A percentile compares a stretch with the other conserved stretches of the same genome.
These are phyloP conservation scores for Dryococelus australis DNA, from an alignment of 2,888 invertebrate species.

Conservation along the genomic window DNA sequence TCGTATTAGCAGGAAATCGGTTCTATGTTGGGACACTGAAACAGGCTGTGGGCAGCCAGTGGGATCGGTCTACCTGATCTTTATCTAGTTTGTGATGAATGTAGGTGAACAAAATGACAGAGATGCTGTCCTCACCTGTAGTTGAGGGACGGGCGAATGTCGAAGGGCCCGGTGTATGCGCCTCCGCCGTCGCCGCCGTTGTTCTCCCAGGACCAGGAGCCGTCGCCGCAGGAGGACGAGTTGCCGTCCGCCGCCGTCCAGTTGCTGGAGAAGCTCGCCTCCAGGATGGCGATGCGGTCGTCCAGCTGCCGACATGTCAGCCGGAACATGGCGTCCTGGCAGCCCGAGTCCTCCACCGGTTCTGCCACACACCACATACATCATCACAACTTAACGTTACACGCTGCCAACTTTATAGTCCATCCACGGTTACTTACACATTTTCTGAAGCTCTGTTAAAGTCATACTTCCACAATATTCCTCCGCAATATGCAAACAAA, in stretches of 20 bases:
- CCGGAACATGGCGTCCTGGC: constrained; percentile 67
- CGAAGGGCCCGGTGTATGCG: background rate
- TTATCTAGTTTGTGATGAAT: too few species aligned
- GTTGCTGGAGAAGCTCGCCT: constrained; percentile 64
- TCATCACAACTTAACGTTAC: too few species aligned
- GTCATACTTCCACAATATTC: too few species aligned
- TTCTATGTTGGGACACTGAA: too few species aligned
- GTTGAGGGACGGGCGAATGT: background rate
- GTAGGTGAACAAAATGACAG: too few species aligned
- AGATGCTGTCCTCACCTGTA: background rate
- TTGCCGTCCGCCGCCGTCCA: background rate
- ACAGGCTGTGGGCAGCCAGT: too few species aligned
- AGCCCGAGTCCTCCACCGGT: constrained; percentile 70
- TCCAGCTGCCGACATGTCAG: constrained; percentile 70
- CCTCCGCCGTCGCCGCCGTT: background rate
- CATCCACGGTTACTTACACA: too few species aligned
- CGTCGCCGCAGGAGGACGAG: background rate
- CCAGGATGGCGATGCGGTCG: constrained; percentile 69
- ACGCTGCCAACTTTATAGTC: too few species aligned
- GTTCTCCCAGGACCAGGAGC: background rate
- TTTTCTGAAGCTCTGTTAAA: too few species aligned
- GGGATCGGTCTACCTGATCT: too few species aligned
- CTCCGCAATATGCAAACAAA: too few species aligned
- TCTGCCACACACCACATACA: constrained; percentile 60
- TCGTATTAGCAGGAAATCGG: too few species aligned